Evolutionary conservation across 2,888 invertebrate genomes (phyloP), one percentile per base, ranked within the genome.

Genomic region (Gortyna flavago): DNA sequence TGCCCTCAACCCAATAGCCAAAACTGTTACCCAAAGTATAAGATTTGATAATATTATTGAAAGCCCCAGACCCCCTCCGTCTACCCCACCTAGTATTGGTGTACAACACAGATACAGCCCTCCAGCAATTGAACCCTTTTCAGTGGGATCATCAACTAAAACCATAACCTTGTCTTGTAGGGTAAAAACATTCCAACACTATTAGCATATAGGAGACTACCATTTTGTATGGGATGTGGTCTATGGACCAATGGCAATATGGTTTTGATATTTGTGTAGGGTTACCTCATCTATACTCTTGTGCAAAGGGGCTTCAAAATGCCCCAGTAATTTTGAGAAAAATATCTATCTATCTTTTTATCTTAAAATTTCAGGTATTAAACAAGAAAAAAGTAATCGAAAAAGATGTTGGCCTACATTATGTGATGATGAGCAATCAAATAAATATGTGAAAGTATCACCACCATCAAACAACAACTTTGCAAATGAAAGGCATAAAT

Each of bases 381-480:
- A 75, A 62, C 77, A 77, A 51, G 75, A 62, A 77, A 75, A 51
- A 62, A 38, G 29, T 4, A 51, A 62, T 41, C 61, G 13, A 29
- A 75, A 51, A 62, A 77, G 77, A 75, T 51, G 32, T 18, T 62
- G 75, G 77, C 62, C 38, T 9, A 21, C 48, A 9, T 32, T n/a
- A 21, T 18, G 25, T 0, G 18, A 77, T 61, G 38, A 38, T 21
- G 78, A 77, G 32, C 51, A 18, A 16, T 29, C 77, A 25, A 77
- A 76, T 76, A 76, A 75, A 48, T 44, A 35, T 25, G 5, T 18
- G 0, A 77, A 51, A 77, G 25, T 38, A 25, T 38, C 77, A 18
- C 11, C 35, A 25, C 35, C 77, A n/a, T 18, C 35, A 18, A 29
- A 62, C 48, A 41, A 38, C 51, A n/a, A 32, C n/a, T 62, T 75